Evolutionary conservation across 2,888 invertebrate species (phyloP).

Genomic region (Caenorhabditis angaria): DNA sequence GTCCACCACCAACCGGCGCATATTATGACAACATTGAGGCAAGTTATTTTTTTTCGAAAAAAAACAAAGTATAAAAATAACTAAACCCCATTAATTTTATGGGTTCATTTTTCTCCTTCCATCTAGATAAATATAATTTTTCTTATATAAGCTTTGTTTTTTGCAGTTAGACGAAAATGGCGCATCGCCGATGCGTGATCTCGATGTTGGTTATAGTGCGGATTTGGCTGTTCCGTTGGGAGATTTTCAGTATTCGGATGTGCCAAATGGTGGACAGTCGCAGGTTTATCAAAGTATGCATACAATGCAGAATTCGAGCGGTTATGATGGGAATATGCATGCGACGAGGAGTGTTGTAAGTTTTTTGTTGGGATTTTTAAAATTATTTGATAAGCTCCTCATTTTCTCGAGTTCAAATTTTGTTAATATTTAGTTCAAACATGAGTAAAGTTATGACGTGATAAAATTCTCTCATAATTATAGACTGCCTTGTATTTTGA

Average conservation of each 20-base stretch:
- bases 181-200: conserved; percentile 11
- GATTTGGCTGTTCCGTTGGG: conserved; percentile 17
- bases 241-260: conserved; percentile 10
- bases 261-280: conserved; percentile 14
- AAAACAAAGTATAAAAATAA: neutral
- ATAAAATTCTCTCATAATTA: too few relatives aligned
- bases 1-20: conserved; percentile 16
- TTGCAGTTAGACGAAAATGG: conserved; percentile 30
- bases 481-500: too few relatives aligned
- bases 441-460: too few relatives aligned
- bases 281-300: conserved; percentile 24
- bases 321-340: conserved; percentile 22
- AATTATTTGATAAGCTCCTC: too few relatives aligned
- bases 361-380: neutral
- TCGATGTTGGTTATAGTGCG: conserved; percentile 4
- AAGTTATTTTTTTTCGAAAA: neutral
- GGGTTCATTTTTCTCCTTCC: conserved; percentile 3
- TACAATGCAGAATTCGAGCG: conserved; percentile 20
- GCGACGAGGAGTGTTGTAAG: conserved; percentile 17
- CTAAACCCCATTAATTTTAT: neutral
- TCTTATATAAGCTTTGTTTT: conserved; percentile 33
- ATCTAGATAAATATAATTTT: neutral
- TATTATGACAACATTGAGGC: conserved; percentile 7
- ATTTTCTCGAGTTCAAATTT: too few relatives aligned
- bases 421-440: too few relatives aligned